Evolutionary conservation across 1,140 invertebrate species (phyloP).

Genomic region (Spodoptera litura): DNA sequence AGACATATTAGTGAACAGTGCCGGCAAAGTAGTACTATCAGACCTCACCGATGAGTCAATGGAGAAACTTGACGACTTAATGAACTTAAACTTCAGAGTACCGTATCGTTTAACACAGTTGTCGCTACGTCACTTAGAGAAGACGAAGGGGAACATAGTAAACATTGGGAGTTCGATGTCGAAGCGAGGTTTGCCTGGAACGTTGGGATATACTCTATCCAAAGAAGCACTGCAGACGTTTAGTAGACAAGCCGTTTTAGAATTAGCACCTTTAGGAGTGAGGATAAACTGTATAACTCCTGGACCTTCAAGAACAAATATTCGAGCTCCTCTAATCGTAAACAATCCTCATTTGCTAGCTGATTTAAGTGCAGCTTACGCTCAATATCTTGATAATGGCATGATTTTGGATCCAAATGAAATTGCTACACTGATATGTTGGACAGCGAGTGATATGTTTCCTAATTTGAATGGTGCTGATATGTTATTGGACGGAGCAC

Average conservation of each 20-base stretch:
- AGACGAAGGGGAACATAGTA: constrained; percentile 78
- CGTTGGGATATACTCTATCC: constrained; percentile 53
- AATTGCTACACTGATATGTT: constrained; percentile 92
- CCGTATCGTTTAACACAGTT: constrained; percentile 91
- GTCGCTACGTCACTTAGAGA: constrained; percentile 90
- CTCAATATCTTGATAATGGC: constrained; percentile 90
- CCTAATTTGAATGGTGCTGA: constrained; percentile 92
- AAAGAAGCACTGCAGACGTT: constrained; percentile 87
- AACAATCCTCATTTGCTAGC: constrained; percentile 10
- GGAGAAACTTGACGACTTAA: constrained; percentile 89
- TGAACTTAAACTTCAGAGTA: constrained; percentile 90
- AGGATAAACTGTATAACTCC: constrained; percentile 90
- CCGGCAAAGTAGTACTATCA: constrained; percentile 89
- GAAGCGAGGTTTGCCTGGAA: constrained; percentile 52
- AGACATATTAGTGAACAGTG: constrained; percentile 91
- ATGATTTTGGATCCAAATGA: constrained; percentile 89
- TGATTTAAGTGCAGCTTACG: constrained; percentile 86
- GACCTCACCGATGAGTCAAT: constrained; percentile 89
- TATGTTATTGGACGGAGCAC: constrained; percentile 92
- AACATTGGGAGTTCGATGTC: constrained; percentile 59
- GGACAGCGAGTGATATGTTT: constrained; percentile 91
- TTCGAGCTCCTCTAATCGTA: constrained; percentile 81
- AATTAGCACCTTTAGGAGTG: constrained; percentile 84
- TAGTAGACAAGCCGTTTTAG: constrained; percentile 88
- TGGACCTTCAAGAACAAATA: constrained; percentile 88